These are phyloP conservation scores for Gymnothorax reevesii DNA, from an alignment of 2,797 vertebrate genomes.

Conservation along the genomic window DNA sequence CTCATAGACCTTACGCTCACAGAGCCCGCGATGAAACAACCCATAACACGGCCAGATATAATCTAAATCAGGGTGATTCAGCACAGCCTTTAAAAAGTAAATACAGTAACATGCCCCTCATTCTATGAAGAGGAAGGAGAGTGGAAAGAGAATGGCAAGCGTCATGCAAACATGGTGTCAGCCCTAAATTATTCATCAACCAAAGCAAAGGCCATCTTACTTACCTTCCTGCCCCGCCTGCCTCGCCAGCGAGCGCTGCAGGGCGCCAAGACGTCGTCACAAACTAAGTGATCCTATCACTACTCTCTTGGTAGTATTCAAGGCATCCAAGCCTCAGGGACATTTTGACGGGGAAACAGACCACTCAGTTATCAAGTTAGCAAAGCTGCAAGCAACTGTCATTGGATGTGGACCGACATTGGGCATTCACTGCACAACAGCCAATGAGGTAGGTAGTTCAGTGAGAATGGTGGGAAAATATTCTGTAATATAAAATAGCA, in stretches of 20 bases:
- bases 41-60: background rate
- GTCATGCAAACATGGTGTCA: conserved; percentile 41
- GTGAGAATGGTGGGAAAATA: background rate
- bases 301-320: background rate
- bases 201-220: conserved; percentile 48
- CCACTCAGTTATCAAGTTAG: background rate
- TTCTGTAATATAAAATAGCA: background rate
- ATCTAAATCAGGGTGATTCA: background rate
- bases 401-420: background rate
- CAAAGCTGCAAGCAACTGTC: background rate
- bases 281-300: background rate
- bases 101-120: background rate
- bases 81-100: background rate
- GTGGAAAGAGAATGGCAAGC: conserved; percentile 15
- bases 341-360: background rate
- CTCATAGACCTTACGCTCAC: background rate
- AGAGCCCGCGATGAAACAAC: background rate
- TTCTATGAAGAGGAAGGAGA: background rate
- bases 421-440: background rate
- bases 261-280: conserved; percentile 46
- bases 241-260: conserved; percentile 42
- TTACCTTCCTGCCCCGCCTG: conserved; percentile 34
- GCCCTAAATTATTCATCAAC: conserved; percentile 64
- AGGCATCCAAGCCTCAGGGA: background rate
- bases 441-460: background rate